These are phyloP conservation scores for Tokudaia muenninki DNA, from an alignment of 2,797 vertebrate genomes.

Conservation along the genomic window DNA sequence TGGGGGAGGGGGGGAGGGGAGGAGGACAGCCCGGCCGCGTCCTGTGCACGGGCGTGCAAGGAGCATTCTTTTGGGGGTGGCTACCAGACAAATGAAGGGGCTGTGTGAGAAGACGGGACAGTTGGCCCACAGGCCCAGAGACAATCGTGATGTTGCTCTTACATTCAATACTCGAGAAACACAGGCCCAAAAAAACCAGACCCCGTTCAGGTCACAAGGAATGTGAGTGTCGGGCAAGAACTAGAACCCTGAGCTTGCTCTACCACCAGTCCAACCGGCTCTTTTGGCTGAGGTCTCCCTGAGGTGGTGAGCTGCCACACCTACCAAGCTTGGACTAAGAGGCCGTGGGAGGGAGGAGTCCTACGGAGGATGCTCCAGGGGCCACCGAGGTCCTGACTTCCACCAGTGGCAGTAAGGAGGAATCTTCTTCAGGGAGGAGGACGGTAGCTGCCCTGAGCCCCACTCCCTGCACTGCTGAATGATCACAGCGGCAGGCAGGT, in stretches of 20 bases:
- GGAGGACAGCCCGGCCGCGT: not conserved
- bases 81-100: not conserved
- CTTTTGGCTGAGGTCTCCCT: not conserved
- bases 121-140: not conserved
- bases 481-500: not conserved
- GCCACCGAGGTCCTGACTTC: not conserved
- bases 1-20: conserved; percentile 19
- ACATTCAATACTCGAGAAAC: not conserved
- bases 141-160: not conserved
- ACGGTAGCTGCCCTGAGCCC: not conserved
- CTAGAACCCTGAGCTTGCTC: not conserved
- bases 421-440: not conserved
- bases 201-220: not conserved
- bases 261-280: not conserved
- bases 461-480: not conserved
- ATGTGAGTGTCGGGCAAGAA: not conserved
- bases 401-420: not conserved
- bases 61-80: not conserved
- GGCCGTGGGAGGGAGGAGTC: conserved; percentile 17
- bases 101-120: not conserved
- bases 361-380: not conserved
- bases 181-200: not conserved
- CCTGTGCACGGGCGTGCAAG: too few species aligned
- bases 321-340: not conserved
- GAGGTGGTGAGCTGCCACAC: not conserved